Evolutionary conservation across 2,888 invertebrate genomes (phyloP), one percentile per base, ranked within the genome.

Genomic region (Diarsia mendica): DNA sequence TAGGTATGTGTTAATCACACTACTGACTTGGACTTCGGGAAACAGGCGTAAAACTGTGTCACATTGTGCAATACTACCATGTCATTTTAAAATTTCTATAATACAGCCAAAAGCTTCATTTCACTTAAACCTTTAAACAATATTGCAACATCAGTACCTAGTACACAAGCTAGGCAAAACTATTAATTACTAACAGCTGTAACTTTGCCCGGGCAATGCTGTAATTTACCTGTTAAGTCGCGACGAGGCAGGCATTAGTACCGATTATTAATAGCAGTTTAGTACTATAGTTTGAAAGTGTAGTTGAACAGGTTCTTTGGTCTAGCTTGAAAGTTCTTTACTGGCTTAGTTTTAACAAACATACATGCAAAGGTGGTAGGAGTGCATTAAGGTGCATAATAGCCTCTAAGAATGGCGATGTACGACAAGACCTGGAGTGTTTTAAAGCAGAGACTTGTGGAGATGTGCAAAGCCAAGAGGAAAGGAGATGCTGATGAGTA

Each of bases 181-280:
- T 87, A 89, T 88, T 87, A 88, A 87, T 89, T 84, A 69, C 76
- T n/a, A 79, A 80, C 72, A 76, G 80, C 72, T 78, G 79, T 83
- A 83, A 84, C 78, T 85, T 74, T 76, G 67, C 49, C 66, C 39
- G 11, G 58, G 61, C 75, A 82, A 48, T 79, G 72, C 71, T 84
- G 75, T 86, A 83, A 88, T 85, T 84, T 85, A 88, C 85, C 74
- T 85, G 86, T 72, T 69, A 83, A 81, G 79, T 85, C 82, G 66
- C 77, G 73, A 69, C 77, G 23, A 80, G 75, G 75, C 84, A 80
- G 75, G 75, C 84, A 66, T 77, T 84, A 80, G 80, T 82, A 79
- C 73, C 28, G 48, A 74, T 85, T 87, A 85, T 89, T 86, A 85
- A 86, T 86, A 77, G 83, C 77, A 77, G 75, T 79, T 83, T 46